These are phyloP conservation scores for Petromus typicus DNA, from an alignment of 2,113 vertebrate genomes.

Conservation along the genomic window DNA sequence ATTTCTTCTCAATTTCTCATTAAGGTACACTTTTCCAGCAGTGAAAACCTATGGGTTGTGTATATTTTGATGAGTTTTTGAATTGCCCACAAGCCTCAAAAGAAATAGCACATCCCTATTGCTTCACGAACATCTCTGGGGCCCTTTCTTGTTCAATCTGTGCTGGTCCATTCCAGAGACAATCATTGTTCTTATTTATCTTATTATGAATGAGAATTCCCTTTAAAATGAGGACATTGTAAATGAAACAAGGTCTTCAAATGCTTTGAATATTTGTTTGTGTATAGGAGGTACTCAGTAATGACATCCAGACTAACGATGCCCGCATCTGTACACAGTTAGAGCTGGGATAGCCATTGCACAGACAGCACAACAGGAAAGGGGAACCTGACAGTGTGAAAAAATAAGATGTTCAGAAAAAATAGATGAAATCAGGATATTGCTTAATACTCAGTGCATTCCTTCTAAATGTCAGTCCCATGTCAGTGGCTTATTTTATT, in stretches of 20 bases:
- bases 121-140: not conserved
- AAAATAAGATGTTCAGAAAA: not conserved
- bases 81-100: not conserved
- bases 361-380: not conserved
- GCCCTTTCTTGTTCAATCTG: not conserved
- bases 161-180: not conserved
- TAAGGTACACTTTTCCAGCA: not conserved
- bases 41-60: not conserved
- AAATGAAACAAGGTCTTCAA: slow-evolving; percentile 3
- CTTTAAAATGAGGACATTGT: not conserved
- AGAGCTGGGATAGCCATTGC: not conserved
- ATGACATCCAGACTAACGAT: not conserved
- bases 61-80: not conserved
- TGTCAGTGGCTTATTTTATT: not conserved
- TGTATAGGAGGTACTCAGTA: not conserved
- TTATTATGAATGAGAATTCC: not conserved
- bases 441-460: not conserved
- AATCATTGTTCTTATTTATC: not conserved
- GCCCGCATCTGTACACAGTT: not conserved
- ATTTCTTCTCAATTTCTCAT: not conserved
- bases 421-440: not conserved
- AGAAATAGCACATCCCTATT: not conserved
- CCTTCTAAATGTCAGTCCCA: not conserved
- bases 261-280: not conserved
- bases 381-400: not conserved